Conservation (phyloP, 2,888 invertebrate species). For the Microdon myrmicae region DNA sequence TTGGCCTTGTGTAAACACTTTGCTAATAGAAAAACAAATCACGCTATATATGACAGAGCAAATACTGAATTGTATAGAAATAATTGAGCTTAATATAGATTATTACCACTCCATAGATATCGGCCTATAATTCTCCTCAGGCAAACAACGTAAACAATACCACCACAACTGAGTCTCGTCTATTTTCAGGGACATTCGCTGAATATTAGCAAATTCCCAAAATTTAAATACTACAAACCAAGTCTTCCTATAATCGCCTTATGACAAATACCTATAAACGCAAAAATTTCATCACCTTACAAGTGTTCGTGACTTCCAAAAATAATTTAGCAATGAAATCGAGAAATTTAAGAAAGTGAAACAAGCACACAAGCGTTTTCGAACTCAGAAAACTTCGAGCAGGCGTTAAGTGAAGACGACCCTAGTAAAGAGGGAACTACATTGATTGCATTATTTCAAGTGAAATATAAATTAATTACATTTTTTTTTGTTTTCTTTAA, state of each 20-base stretch:
- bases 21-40: too few species aligned
- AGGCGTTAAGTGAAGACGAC: constrained; percentile 65
- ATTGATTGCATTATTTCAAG: too few species aligned
- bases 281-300: constrained; percentile 22
- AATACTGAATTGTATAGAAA: too few species aligned
- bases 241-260: constrained; percentile 6
- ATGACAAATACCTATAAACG: constrained; percentile 10
- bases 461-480: constrained; percentile 31
- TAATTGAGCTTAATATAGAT: too few species aligned
- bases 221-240: constrained; percentile 15
- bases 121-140: too few species aligned
- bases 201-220: constrained; percentile 33
- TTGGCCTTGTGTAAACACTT: too few species aligned
- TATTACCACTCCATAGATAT: too few species aligned
- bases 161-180: too few species aligned
- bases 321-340: constrained; percentile 63
- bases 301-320: constrained; percentile 61
- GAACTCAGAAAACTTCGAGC: constrained; percentile 66
- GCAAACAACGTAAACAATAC: too few species aligned
- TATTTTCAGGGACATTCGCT: constrained; percentile 10
- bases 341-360: constrained; percentile 58
- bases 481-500: constrained; percentile 34
- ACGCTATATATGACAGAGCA: too few species aligned
- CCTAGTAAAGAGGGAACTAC: constrained; percentile 56
- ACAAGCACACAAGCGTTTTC: constrained; percentile 58